These are phyloP conservation scores for Ascaphus truei DNA, from an alignment of 2,113 vertebrate genomes.

Conservation along the genomic window DNA sequence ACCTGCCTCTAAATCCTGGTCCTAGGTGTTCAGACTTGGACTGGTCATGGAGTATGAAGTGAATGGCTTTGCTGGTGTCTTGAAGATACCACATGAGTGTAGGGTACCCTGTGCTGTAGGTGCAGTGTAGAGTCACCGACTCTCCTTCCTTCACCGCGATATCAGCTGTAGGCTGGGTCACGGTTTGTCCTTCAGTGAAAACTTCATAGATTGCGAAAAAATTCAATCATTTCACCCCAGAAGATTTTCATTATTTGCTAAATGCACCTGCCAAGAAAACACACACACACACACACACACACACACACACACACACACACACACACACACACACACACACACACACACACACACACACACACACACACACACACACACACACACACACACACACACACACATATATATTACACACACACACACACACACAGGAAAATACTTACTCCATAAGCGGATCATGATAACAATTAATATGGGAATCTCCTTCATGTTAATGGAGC, in stretches of 20 bases:
- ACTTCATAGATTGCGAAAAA: background rate
- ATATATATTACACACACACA: too few species aligned
- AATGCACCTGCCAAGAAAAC: background rate
- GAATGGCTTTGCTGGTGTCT: background rate
- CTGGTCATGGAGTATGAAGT: background rate
- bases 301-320: too few species aligned
- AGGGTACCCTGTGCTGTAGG: background rate
- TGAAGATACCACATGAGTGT: constrained; percentile 1
- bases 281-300: too few species aligned
- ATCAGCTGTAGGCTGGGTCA: background rate
- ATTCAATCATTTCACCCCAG: background rate
- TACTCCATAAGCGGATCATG: background rate
- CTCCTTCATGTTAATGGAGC: background rate
- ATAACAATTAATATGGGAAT: background rate
- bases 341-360: too few species aligned
- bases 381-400: too few species aligned
- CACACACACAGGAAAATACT: background rate
- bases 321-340: too few species aligned
- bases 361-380: too few species aligned
- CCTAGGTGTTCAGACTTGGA: background rate
- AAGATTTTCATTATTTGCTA: background rate
- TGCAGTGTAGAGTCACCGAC: background rate
- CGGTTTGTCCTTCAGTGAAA: background rate
- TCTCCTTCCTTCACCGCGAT: background rate
- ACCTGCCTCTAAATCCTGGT: background rate